Percentiles rank a stretch among this genome's conserved stretches.
These are phyloP conservation scores for Embidobia sp. DNA, from an alignment of 2,888 invertebrate species.

Conservation along the genomic window DNA sequence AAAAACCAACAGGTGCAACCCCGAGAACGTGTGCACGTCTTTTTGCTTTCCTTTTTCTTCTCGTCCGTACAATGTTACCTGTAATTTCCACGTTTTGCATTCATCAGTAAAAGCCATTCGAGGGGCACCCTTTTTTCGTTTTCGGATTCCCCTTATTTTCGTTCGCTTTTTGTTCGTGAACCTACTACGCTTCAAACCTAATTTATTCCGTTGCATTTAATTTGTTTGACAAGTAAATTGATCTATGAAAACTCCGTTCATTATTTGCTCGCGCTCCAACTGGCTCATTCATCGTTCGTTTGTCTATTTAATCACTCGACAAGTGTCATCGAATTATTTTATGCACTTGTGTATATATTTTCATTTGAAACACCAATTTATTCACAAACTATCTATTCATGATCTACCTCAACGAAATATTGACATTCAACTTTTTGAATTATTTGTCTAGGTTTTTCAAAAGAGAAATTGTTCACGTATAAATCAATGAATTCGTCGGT, in stretches of 20 bases:
- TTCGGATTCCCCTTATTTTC: constrained; percentile 14
- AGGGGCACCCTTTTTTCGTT: constrained; percentile 10
- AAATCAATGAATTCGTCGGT: constrained; percentile 18
- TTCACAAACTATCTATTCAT: no score
- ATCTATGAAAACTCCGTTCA: constrained; percentile 13
- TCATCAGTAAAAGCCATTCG: constrained; percentile 19
- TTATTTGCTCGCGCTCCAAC: constrained; percentile 3
- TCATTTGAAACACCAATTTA: no score
- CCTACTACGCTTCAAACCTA: constrained; percentile 7
- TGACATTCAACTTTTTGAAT: no score
- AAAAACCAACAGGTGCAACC: constrained; percentile 53
- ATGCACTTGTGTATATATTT: no score
- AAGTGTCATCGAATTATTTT: no score
- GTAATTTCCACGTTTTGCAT: constrained; percentile 47
- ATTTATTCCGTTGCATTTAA: constrained; percentile 40
- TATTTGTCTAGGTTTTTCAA: no score
- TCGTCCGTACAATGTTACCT: constrained; percentile 43
- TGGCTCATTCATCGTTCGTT: neutral
- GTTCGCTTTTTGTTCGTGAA: constrained; percentile 12
- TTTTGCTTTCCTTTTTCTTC: constrained; percentile 9
- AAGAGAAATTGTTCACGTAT: neutral
- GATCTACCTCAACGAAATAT: no score
- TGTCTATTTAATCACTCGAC: neutral
- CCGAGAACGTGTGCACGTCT: constrained; percentile 23
- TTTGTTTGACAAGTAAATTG: constrained; percentile 46